These are phyloP conservation scores for Eriocheir sinensis DNA, from an alignment of 1,140 invertebrate genomes.

Conservation along the genomic window DNA sequence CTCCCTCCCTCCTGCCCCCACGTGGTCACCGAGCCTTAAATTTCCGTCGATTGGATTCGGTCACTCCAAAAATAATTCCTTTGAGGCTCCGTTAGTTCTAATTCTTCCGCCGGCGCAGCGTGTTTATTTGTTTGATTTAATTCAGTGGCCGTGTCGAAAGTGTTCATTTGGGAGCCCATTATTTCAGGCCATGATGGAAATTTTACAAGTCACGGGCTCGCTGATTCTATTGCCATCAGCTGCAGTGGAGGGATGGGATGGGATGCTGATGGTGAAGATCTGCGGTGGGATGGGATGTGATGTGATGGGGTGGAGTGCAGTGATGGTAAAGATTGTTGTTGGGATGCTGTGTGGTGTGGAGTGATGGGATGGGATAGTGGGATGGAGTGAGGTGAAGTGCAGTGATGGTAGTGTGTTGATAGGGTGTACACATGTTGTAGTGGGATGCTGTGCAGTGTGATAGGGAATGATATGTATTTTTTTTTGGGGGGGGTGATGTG, in stretches of 20 bases:
- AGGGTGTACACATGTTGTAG: too few relatives aligned
- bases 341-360: background rate
- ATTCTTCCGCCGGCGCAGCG: background rate
- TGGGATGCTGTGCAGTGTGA: too few relatives aligned
- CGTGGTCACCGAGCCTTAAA: background rate
- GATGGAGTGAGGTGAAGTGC: background rate
- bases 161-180: background rate
- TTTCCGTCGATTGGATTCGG: conserved; percentile 23
- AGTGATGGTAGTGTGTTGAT: background rate
- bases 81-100: conserved; percentile 4
- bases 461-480: too few relatives aligned
- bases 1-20: background rate
- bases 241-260: too few relatives aligned
- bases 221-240: background rate
- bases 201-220: conserved; percentile 19
- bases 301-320: background rate
- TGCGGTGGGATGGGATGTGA: background rate
- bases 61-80: background rate
- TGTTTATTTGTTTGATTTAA: conserved; percentile 9
- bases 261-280: background rate
- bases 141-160: background rate
- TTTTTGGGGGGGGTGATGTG: too few relatives aligned
- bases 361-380: background rate
- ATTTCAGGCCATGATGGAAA: background rate
- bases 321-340: background rate